These are phyloP conservation scores for Rhinichthys klamathensis DNA, from an alignment of 2,113 vertebrate genomes.

Conservation along the genomic window DNA sequence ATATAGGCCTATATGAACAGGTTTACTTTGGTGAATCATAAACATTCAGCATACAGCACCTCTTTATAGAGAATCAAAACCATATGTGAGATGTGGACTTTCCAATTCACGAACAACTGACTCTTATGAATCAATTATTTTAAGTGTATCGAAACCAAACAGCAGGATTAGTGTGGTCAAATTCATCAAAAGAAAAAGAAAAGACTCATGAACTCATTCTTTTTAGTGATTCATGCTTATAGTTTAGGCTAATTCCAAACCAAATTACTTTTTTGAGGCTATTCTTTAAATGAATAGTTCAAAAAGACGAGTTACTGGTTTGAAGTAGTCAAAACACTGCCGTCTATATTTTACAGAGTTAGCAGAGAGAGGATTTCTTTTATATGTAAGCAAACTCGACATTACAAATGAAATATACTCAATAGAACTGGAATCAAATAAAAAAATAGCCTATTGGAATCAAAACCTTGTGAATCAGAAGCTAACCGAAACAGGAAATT, in stretches of 20 bases:
- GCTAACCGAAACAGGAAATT: neutral
- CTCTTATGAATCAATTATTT: neutral
- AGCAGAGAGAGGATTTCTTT: too few species aligned
- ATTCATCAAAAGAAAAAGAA: neutral
- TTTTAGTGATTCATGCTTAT: neutral
- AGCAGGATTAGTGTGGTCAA: neutral
- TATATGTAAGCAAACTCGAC: too few species aligned
- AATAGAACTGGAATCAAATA: neutral
- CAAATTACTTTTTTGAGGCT: too few species aligned
- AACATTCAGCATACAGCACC: neutral
- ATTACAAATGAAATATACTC: neutral
- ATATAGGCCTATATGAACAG: neutral
- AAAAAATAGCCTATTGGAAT: neutral
- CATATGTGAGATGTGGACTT: neutral
- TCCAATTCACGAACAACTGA: neutral
- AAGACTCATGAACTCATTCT: neutral
- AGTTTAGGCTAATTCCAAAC: too few species aligned
- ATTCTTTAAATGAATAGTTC: too few species aligned
- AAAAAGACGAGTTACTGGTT: too few species aligned
- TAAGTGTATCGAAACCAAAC: neutral
- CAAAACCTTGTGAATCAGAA: neutral
- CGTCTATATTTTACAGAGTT: too few species aligned
- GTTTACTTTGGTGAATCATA: neutral
- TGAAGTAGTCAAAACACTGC: too few species aligned
- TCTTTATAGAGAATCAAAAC: neutral